Conservation (phyloP, 2,888 invertebrate species). For the Dromius quadrimaculatus region DNA sequence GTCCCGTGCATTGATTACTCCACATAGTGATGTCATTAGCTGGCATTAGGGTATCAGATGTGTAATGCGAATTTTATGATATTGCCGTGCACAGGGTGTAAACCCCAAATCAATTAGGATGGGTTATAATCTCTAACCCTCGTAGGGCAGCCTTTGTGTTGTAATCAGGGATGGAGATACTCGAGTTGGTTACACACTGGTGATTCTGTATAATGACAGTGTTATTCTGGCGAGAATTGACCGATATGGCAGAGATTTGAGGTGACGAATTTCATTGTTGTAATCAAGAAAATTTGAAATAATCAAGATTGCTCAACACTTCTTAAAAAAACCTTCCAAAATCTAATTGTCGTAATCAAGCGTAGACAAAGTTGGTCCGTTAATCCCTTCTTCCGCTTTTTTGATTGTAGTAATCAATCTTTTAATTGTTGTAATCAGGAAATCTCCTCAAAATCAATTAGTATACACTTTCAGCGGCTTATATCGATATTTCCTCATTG, state of each 20-base stretch:
- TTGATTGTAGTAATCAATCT: no score
- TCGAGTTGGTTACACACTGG: conserved; percentile 20
- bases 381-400: no score
- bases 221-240: neutral
- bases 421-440: no score
- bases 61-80: conserved; percentile 45
- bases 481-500: neutral
- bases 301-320: no score
- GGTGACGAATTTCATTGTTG: no score
- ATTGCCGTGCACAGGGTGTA: conserved; percentile 23
- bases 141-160: conserved; percentile 20
- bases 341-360: no score
- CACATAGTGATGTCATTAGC: conserved; percentile 30
- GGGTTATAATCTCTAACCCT: conserved; percentile 47
- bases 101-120: conserved; percentile 48
- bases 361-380: no score
- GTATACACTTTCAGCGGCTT: neutral
- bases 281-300: no score
- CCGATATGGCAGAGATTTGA: neutral
- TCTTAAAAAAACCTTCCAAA: no score
- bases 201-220: conserved; percentile 31
- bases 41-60: conserved; percentile 16
- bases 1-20: conserved; percentile 16
- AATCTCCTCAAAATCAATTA: conserved; percentile 14
- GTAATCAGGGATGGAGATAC: conserved; percentile 18